These are phyloP conservation scores for Drosophila pegasa DNA, from an alignment of 2,888 invertebrate species.

Conservation along the genomic window DNA sequence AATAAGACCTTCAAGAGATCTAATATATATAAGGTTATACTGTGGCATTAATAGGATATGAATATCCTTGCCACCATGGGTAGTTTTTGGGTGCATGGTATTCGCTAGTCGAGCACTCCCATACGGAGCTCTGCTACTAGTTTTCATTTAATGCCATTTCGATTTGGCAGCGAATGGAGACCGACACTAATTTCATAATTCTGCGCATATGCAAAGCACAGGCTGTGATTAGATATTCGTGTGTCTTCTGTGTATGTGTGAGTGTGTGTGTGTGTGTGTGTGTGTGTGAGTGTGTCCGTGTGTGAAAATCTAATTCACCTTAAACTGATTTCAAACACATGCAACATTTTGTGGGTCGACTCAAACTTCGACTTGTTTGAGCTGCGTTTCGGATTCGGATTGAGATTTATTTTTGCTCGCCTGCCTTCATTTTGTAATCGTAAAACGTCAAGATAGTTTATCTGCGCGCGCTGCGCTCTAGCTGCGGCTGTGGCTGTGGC, in stretches of 20 bases:
- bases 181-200: conserved; percentile 70
- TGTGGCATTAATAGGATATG: too few species aligned
- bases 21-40: too few species aligned
- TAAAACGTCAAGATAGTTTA: conserved; percentile 56
- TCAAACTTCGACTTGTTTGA: conserved; percentile 31
- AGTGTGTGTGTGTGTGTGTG: conserved; percentile 45
- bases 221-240: conserved; percentile 20
- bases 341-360: conserved; percentile 44
- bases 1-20: too few species aligned
- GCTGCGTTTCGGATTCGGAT: conserved; percentile 22
- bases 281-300: conserved; percentile 51
- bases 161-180: conserved; percentile 62
- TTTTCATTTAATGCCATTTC: conserved; percentile 69
- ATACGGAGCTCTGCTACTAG: background rate
- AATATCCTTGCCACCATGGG: too few species aligned
- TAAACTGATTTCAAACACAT: conserved; percentile 57
- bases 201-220: conserved; percentile 52
- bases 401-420: conserved; percentile 31
- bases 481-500: too few species aligned
- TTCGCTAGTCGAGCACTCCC: conserved; percentile 1
- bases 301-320: conserved; percentile 76
- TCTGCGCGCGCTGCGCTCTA: conserved; percentile 34
- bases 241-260: conserved; percentile 24
- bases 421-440: conserved; percentile 57
- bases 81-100: background rate